phyloP scores from a whole-genome alignment of 2,888 invertebrate genomes.

The Drosophila merina region DNA sequence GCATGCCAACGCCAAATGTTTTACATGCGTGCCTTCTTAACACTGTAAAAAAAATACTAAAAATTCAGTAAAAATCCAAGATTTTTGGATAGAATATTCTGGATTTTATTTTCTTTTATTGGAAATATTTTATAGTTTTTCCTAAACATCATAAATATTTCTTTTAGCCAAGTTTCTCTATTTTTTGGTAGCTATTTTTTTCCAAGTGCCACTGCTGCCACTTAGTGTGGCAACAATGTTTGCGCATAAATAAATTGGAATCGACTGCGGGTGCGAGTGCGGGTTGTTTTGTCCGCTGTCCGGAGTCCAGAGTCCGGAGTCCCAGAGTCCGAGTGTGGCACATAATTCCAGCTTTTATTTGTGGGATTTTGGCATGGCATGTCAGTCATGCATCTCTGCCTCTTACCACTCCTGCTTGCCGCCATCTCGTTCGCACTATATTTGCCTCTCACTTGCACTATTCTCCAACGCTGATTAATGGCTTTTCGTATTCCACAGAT shows the following conservation, averaged over 20 bases:
- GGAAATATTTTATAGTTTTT: too few species aligned
- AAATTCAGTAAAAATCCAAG: too few species aligned
- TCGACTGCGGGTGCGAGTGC: constrained; percentile 38
- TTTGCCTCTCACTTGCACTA: constrained; percentile 33
- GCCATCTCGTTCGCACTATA: background rate
- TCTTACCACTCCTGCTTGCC: background rate
- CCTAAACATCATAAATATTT: too few species aligned
- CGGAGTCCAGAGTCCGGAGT: background rate
- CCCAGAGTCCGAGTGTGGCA: constrained; percentile 54
- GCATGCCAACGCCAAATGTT: constrained; percentile 76
- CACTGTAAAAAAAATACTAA: constrained; percentile 5
- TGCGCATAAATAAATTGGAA: constrained; percentile 77
- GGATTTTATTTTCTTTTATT: too few species aligned
- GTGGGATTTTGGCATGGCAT: constrained; percentile 76
- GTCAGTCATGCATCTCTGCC: constrained; percentile 64
- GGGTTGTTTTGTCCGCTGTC: background rate
- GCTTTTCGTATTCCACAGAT: constrained; percentile 58
- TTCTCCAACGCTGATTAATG: constrained; percentile 71
- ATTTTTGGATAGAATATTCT: too few species aligned
- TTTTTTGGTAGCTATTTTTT: background rate
- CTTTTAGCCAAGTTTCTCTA: too few species aligned
- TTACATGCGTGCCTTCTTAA: constrained; percentile 64
- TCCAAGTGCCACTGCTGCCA: constrained; percentile 22
- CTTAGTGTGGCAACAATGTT: constrained; percentile 73
- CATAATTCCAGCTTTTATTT: constrained; percentile 81